phyloP scores from a whole-genome alignment of 2,797 vertebrate genomes.

The Carduelis carduelis region DNA sequence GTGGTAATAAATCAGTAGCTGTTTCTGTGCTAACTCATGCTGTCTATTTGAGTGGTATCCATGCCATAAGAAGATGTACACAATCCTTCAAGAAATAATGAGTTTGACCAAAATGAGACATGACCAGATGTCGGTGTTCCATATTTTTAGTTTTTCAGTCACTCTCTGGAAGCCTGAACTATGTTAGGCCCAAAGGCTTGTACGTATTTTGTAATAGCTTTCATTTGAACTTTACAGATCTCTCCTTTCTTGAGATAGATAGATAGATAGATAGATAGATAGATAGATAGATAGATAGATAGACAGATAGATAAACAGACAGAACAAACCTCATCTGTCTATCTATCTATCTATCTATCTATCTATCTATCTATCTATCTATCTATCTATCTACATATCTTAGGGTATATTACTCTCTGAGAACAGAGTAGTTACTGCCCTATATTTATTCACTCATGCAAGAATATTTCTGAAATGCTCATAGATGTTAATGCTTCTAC shows the following conservation, averaged over 20 bases:
- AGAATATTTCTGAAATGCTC: not conserved
- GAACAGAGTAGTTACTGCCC: not conserved
- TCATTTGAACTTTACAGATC: not conserved
- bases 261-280: not conserved
- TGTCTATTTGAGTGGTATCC: not conserved
- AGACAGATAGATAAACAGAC: not conserved
- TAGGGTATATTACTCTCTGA: not conserved
- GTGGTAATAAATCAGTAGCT: not conserved
- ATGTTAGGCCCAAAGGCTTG: not conserved
- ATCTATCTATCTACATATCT: not conserved
- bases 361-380: not conserved
- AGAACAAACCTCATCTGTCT: not conserved
- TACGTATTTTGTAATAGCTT: not conserved
- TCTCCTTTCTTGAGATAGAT: not conserved
- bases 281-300: no score
- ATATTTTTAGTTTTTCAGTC: not conserved
- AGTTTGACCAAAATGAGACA: not conserved
- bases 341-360: not conserved
- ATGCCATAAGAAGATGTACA: not conserved
- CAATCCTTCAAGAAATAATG: not conserved
- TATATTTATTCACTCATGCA: not conserved
- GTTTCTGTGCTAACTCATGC: not conserved
- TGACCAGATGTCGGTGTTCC: not conserved
- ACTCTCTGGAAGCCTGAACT: not conserved
- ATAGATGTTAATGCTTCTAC: not conserved